These are phyloP conservation scores for Leptobrachium leishanense DNA, from an alignment of 2,113 vertebrate genomes.

Conservation along the genomic window DNA sequence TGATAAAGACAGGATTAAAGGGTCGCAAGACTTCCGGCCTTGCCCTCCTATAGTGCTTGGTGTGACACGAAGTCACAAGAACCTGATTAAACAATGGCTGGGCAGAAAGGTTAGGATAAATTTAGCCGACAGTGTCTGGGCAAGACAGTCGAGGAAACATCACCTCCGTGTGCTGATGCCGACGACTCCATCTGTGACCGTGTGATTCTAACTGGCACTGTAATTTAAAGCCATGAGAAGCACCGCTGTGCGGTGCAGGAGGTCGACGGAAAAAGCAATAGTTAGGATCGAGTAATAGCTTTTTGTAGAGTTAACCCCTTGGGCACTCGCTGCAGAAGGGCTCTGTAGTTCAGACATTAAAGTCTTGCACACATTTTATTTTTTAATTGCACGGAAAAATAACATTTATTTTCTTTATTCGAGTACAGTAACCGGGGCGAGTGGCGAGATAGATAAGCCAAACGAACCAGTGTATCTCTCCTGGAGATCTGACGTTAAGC, in stretches of 20 bases:
- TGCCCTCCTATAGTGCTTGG: constrained; percentile 51
- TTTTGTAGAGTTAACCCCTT: neutral
- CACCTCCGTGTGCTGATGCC: constrained; percentile 1
- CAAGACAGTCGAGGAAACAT: constrained; percentile 11
- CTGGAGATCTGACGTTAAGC: too few species aligned
- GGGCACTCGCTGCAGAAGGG: neutral
- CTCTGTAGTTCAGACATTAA: too few species aligned
- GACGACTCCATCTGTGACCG: constrained; percentile 54
- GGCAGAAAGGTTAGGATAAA: constrained; percentile 45
- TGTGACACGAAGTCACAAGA: constrained; percentile 49
- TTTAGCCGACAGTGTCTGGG: constrained; percentile 54
- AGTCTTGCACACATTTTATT: too few species aligned
- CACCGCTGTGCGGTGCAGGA: neutral
- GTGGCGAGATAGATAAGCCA: too few species aligned
- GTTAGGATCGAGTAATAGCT: neutral
- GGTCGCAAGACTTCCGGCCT: constrained; percentile 57
- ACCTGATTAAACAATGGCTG: constrained; percentile 56
- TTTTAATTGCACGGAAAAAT: too few species aligned
- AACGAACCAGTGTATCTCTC: too few species aligned
- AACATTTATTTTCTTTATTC: too few species aligned
- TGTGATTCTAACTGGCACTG: constrained; percentile 48
- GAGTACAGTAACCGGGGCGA: too few species aligned
- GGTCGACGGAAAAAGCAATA: neutral
- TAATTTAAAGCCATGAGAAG: constrained; percentile 58
- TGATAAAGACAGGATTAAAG: constrained; percentile 65